Conservation (phyloP, 2,797 vertebrate genomes). For the Sebastes aleutianus region DNA sequence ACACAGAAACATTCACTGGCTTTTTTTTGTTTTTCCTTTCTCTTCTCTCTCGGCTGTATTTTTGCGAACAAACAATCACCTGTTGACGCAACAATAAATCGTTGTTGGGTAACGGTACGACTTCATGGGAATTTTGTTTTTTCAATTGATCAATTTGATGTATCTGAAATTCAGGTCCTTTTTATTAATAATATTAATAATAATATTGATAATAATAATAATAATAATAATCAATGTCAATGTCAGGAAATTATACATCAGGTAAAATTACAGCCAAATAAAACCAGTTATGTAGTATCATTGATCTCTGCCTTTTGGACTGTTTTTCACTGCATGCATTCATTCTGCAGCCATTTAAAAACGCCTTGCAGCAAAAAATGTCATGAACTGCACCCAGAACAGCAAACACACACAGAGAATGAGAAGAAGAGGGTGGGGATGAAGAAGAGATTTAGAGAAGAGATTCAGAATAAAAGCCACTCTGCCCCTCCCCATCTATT, state of each 20-base stretch:
- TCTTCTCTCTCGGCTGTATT: constrained; percentile 67
- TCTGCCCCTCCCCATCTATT: constrained; percentile 25
- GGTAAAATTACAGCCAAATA: constrained; percentile 79
- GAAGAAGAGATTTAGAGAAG: constrained; percentile 8
- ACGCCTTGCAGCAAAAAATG: background rate
- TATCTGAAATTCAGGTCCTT: constrained; percentile 72
- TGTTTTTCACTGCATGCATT: constrained; percentile 45
- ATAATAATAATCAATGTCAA: constrained; percentile 53
- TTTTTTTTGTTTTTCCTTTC: constrained; percentile 11
- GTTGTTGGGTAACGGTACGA: constrained; percentile 63
- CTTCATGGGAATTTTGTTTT: constrained; percentile 64
- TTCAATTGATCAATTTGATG: constrained; percentile 63
- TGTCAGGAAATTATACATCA: constrained; percentile 75
- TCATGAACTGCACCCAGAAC: background rate
- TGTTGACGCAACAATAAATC: constrained; percentile 72
- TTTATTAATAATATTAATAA: background rate
- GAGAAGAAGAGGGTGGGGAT: constrained; percentile 35
- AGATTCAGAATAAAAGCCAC: background rate
- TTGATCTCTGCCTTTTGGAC: constrained; percentile 52
- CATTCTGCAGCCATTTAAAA: background rate
- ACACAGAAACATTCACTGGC: constrained; percentile 42
- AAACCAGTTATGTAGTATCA: constrained; percentile 65
- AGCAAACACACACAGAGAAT: background rate
- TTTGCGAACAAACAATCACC: constrained; percentile 82
- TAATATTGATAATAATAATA: background rate